These are phyloP conservation scores for Theonella swinhoei DNA, from an alignment of 37 sponge, comb jelly and placozoan species.

Conservation along the genomic window DNA sequence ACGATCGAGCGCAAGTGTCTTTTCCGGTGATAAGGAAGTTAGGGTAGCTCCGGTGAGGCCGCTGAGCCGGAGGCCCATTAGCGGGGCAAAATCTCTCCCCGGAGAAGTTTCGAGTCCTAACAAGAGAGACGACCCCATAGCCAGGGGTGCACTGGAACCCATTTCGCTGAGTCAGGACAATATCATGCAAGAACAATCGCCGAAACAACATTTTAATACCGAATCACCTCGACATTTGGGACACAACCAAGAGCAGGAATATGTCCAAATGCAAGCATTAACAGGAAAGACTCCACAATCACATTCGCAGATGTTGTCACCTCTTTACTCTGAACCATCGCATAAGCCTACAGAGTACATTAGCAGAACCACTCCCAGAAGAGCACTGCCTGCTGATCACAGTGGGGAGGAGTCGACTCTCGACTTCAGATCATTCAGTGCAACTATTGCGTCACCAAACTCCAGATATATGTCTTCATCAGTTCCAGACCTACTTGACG, in stretches of 20 bases:
- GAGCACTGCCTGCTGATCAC: neutral
- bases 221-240: neutral
- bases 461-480: neutral
- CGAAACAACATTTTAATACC: neutral
- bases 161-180: neutral
- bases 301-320: too few relatives aligned
- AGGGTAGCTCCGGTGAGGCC: neutral
- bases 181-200: neutral
- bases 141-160: neutral
- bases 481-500: neutral
- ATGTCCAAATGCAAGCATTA: too few relatives aligned
- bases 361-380: neutral
- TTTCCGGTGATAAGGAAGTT: neutral
- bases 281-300: too few relatives aligned
- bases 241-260: neutral
- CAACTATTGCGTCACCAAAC: neutral
- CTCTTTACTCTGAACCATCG: neutral
- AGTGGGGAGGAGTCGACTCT: neutral
- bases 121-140: neutral
- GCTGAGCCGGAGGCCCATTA: neutral
- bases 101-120: neutral
- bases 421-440: neutral
- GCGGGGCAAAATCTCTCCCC: neutral
- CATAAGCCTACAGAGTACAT: neutral
- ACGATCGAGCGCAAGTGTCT: neutral